Evolutionary conservation across 2,113 vertebrate species (phyloP), one percentile per base, ranked within the genome.

Genomic region (Dasyprocta punctata): DNA sequence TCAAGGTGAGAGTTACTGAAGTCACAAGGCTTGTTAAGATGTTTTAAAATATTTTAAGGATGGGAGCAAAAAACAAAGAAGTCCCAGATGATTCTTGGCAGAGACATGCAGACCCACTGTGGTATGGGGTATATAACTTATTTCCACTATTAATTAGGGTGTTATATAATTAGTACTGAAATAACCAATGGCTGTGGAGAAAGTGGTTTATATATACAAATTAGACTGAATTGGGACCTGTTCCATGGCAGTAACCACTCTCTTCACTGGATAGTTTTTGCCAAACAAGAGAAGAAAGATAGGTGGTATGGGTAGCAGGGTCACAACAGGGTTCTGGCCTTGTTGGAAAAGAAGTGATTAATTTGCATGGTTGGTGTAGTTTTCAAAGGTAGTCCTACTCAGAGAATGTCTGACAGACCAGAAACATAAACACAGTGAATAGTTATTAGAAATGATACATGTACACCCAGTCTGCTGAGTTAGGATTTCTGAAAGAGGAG

Each of bases 31-130:
- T 94, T 81, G 4, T 87, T 69, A 87, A 94, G 56, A 69, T 44
- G 8, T 92, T 94, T 94, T 44, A 33, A 95, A 41, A 41, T 84
- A 88, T 85, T 83, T 89, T 6, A 20, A 69, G 30, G 41, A 86
- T 47, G 56, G 38, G 44, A 67, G 12, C 5, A 94, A 86, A 22
- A 58, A 80, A 8, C 3, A 73, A 90, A 73, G 44, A 90, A 38
- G 36, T 54, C 65, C 30, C 22, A 61, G 60, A 73, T 8, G 22
- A 58, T 54, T 93, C 65, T 89, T 91, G 47, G 65, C 14, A 86
- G 69, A 91, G 63, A 60, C 7, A 13, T 38, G 60, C 92, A 56
- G 52, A 82, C 41, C 19, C 54, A 54, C 41, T 73, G 36, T 49
- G 17, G 33, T 95, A 22, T n/a, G 17, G 7, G 30, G 13, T 49